Percentiles rank a stretch among this genome's conserved stretches.
Conservation (phyloP, 2,797 vertebrate species). For the Ctenochaetus hawaiiensis region DNA sequence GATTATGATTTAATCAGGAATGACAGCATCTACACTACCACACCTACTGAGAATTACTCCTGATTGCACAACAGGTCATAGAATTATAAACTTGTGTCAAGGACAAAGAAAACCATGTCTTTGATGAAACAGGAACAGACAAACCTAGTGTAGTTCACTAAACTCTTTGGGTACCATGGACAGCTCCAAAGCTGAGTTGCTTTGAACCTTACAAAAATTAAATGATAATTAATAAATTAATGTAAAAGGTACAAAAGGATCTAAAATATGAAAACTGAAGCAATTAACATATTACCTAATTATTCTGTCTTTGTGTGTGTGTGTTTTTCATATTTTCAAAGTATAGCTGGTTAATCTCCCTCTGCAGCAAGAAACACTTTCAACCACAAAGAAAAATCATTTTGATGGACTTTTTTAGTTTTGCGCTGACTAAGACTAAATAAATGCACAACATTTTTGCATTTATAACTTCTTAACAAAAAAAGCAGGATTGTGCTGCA, state of each 20-base stretch:
- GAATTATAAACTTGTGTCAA: neutral
- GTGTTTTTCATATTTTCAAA: too few relatives aligned
- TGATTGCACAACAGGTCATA: neutral
- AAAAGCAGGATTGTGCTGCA: neutral
- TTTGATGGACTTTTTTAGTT: neutral
- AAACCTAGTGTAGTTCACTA: neutral
- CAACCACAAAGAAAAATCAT: neutral
- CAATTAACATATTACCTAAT: too few relatives aligned
- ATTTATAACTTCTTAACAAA: neutral
- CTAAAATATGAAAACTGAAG: too few relatives aligned
- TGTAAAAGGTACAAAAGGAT: neutral
- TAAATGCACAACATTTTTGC: neutral
- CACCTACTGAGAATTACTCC: neutral
- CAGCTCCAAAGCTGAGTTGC: neutral
- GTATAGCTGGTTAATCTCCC: neutral
- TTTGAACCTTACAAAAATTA: neutral
- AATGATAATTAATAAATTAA: neutral
- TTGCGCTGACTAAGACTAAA: neutral
- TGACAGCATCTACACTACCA: neutral
- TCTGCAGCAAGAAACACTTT: neutral
- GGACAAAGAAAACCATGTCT: neutral
- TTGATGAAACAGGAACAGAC: neutral
- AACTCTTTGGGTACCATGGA: slow-evolving; percentile 5
- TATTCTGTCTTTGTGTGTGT: too few relatives aligned
- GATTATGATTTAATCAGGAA: slow-evolving; percentile 19